Conservation (phyloP, 1,140 invertebrate genomes). For the Leptinotarsa undecemlineata region DNA sequence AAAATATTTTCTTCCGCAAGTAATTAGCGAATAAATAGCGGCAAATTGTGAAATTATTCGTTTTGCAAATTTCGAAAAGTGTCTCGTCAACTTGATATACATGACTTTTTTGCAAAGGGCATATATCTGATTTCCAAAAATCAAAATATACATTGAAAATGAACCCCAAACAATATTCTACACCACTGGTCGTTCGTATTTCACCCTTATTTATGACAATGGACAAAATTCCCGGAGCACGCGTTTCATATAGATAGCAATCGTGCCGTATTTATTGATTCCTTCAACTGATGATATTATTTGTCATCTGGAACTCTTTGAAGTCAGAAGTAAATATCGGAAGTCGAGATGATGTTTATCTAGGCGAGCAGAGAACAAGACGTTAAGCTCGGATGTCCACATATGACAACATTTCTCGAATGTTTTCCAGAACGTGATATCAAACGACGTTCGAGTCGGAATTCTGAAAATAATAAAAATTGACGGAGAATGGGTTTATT, state of each 20-base stretch:
- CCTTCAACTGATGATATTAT: neutral
- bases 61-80: too few relatives aligned
- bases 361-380: slow-evolving; percentile 7
- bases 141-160: too few relatives aligned
- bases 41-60: too few relatives aligned
- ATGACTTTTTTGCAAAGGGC: too few relatives aligned
- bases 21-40: too few relatives aligned
- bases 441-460: neutral
- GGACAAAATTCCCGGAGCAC: slow-evolving; percentile 24
- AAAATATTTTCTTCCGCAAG: too few relatives aligned
- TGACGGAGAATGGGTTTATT: slow-evolving; percentile 1
- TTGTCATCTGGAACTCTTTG: slow-evolving; percentile 7
- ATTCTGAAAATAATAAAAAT: slow-evolving; percentile 4
- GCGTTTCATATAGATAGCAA: slow-evolving; percentile 26
- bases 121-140: too few relatives aligned
- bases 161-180: neutral
- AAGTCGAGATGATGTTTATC: slow-evolving; percentile 3
- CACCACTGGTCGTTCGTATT: slow-evolving; percentile 8
- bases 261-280: slow-evolving; percentile 1
- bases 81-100: too few relatives aligned
- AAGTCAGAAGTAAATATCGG: slow-evolving; percentile 10
- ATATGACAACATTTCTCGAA: slow-evolving; percentile 19
- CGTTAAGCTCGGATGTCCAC: slow-evolving; percentile 19
- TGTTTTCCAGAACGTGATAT: slow-evolving; percentile 7
- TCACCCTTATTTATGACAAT: neutral